These are phyloP conservation scores for Eupeodes luniger DNA, from an alignment of 2,888 invertebrate genomes.

Conservation along the genomic window DNA sequence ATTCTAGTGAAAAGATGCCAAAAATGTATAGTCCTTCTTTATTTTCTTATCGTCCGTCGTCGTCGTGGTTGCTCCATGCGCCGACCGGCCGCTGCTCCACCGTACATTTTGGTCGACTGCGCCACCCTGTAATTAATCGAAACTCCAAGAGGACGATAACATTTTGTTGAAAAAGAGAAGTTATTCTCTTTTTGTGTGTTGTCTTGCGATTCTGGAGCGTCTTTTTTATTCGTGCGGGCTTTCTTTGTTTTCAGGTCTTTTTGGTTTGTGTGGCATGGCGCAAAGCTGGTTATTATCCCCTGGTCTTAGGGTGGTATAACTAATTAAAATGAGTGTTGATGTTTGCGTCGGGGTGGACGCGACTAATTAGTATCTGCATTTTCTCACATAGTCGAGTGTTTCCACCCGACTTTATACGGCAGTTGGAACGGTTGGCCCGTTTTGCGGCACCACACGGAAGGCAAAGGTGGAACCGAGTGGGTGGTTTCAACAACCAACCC, in stretches of 20 bases:
- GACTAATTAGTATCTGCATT: conserved; percentile 71
- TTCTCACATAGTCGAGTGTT: conserved; percentile 40
- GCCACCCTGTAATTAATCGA: conserved; percentile 73
- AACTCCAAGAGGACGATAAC: conserved; percentile 52
- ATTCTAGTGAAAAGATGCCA: conserved; percentile 55
- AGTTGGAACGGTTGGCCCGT: neutral
- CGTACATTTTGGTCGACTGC: conserved; percentile 27
- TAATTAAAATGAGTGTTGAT: conserved; percentile 75
- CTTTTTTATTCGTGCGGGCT: neutral
- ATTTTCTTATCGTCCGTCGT: no score
- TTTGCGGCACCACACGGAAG: conserved; percentile 48
- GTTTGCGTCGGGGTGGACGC: conserved; percentile 73
- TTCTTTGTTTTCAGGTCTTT: neutral
- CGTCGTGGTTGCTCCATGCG: no score
- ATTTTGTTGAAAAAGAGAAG: conserved; percentile 10
- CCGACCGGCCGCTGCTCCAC: neutral
- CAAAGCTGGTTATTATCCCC: conserved; percentile 60
- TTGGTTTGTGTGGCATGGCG: neutral
- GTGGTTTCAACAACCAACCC: conserved; percentile 56
- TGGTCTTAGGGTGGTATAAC: conserved; percentile 65
- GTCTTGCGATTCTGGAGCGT: neutral
- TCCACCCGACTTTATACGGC: neutral
- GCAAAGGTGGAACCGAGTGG: conserved; percentile 67
- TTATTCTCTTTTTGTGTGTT: conserved; percentile 37
- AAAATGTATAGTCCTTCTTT: conserved; percentile 5